Evolutionary conservation across 2,113 vertebrate species (phyloP), one percentile per base, ranked within the genome.

Genomic region (Lasiurus borealis): DNA sequence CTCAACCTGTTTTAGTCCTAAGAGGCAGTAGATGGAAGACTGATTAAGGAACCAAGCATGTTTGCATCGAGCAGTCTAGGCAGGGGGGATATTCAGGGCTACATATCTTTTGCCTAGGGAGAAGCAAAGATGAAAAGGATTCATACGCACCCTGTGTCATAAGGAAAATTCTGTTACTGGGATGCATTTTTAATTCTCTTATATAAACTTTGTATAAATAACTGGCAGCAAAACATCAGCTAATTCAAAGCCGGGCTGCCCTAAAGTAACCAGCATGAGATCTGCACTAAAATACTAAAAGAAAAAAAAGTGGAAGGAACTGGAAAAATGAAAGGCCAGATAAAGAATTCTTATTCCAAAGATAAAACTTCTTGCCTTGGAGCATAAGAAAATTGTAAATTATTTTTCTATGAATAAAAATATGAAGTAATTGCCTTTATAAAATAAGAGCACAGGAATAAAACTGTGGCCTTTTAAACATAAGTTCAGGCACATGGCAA

Each of bases 361-460:
- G 52, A 40, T 88, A 82, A 94, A 84, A 80, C 75, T 59, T 85
- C 11, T 85, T 76, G 54, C 52, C 19, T 44, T 78, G 54, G 21
- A 87, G 9, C 78, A 77, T 91, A n/a, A 72, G 68, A 59, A 93
- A 81, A 73, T 84, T 85, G 57, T 75, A 62, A 62, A 85, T 62
- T 71, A 77, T 91, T 88, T 94, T 66, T 27, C 12, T 6, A 54
- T 73, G 52, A 88, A 69, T 91, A 72, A 87, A 92, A 68, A 92
- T 52, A 64, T 40, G 27, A 93, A 88, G 7, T 31, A 72, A 57
- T 94, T 78, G 31, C 19, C 14, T 96, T 95, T 93, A 75, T 88
- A 81, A 88, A 95, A 36, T 29, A 84, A 90, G 8, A 84, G 16
- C 64, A n/a, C 13, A 59, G 44, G 95, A 95, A 50, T 40, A 85